A percentile compares a stretch with the other conserved stretches of the same genome.
Conservation (phyloP, 2,888 invertebrate genomes). For the Magallana nippona region DNA sequence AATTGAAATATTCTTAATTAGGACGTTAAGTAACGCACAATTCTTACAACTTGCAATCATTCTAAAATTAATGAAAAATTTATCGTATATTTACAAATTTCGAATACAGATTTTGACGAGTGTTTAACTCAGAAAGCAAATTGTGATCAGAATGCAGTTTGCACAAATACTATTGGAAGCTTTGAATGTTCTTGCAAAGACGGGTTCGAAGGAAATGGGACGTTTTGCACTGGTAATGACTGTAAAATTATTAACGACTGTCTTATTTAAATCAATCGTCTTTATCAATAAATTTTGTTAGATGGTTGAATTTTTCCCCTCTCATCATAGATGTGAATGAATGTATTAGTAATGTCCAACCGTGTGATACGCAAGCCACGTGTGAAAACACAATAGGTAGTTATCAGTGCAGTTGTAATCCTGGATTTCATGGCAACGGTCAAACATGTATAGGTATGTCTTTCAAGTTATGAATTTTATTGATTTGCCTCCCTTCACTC, state of each 20-base stretch:
- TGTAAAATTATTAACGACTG: neutral
- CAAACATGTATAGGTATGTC: neutral
- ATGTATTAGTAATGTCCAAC: neutral
- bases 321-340: constrained; percentile 4
- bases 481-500: no score
- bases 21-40: no score
- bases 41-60: no score
- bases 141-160: neutral
- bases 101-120: neutral
- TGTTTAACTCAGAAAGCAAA: neutral
- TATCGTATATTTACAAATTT: neutral
- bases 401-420: neutral
- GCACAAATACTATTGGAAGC: neutral
- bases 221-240: neutral
- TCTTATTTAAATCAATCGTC: neutral
- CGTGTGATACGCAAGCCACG: neutral
- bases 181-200: neutral
- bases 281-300: neutral
- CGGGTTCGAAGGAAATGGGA: neutral
- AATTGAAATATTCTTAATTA: no score
- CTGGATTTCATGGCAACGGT: constrained; percentile 9
- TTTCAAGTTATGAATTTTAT: no score
- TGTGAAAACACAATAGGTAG: constrained; percentile 29
- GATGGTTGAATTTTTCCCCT: neutral
- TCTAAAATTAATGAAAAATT: no score